Percentiles rank a stretch among this genome's conserved stretches.
Evolutionary conservation across 2,113 vertebrate species (phyloP).

Genomic region (Labrus mixtus): DNA sequence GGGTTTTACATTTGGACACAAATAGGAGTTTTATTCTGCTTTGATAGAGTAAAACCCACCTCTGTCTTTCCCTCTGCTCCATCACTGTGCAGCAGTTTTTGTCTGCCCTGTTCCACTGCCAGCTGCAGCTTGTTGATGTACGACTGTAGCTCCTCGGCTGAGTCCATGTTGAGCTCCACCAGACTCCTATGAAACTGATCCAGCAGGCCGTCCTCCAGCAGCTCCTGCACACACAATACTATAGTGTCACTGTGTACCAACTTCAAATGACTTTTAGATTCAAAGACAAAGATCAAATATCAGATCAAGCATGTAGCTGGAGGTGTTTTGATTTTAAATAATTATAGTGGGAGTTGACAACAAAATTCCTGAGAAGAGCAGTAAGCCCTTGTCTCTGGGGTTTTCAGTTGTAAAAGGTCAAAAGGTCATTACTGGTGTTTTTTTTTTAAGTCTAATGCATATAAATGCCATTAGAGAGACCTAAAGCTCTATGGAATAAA

Average conservation of each 20-base stretch:
- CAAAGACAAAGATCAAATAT: neutral
- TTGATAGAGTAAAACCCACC: slow-evolving; percentile 71
- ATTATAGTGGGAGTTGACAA: neutral
- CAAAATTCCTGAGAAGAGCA: neutral
- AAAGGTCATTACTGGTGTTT: neutral
- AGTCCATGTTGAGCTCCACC: slow-evolving; percentile 98
- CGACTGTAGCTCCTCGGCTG: slow-evolving; percentile 95
- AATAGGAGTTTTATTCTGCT: neutral
- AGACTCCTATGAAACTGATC: slow-evolving; percentile 94
- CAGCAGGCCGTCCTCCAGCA: slow-evolving; percentile 81
- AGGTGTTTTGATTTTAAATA: neutral
- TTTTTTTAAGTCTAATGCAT: neutral
- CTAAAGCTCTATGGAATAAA: neutral
- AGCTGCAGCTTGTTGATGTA: slow-evolving; percentile 94
- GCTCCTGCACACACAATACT: slow-evolving; percentile 74
- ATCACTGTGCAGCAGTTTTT: slow-evolving; percentile 90
- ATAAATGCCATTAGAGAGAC: neutral
- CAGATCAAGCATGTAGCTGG: neutral
- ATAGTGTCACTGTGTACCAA: neutral
- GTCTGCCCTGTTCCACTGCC: slow-evolving; percentile 90
- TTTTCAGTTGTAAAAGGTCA: neutral
- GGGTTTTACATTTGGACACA: no score
- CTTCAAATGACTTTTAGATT: neutral
- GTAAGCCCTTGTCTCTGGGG: neutral
- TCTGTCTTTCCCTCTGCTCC: slow-evolving; percentile 89